Base-by-base conservation (phyloP, 2,797 vertebrate genomes). In the Anguilla obscura region DNA sequence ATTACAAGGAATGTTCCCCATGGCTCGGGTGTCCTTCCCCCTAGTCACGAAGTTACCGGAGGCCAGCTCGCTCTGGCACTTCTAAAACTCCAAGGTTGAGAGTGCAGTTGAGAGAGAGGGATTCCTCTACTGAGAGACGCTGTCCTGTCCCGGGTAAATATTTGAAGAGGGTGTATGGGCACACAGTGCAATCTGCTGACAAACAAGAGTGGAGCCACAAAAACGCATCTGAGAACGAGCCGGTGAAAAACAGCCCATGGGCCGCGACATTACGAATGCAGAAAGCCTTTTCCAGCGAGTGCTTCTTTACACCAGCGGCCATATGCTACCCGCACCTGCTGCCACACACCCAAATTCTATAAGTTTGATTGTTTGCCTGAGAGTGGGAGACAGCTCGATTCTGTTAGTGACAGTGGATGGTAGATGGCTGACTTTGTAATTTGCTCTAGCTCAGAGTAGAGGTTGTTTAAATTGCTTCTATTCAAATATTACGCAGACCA, bases 1-100 rank as follows among this genome's bases (percentile, higher is more conserved):
- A 86, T 66, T 89, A 86, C 93, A 93, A 60, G 89, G 66, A 87
- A 88, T 91, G 84, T 92, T 93, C 40, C 93, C 91, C 92, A 93
- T 92, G 52, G 27, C 89, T 14, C 40, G 9, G 7, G 21, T 21
- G 66, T 71, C 45, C 36, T 45, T 86, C 40, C 33, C 36, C 66
- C 33, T 48, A n/a, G 7, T 10, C 45, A 30, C 9, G 24, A n/a
- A 48, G 27, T 82, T 82, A 30, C 3, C 50, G 5, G 27, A 21
- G 33, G 24, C 36, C 33, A 27, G 80, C 80, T 84, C 10, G 1
- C 82, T 84, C 27, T 30, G 27, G 12, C 10, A 2, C 3, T 2
- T 56, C 10, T 56, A 33, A 84, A 54, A 27, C 14, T 56, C 40
- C 16, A n/a, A 33, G 79, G 50, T 27, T 84, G 24, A 84, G 82